Conservation (phyloP, 2,888 invertebrate genomes). For the Apantesis nais region DNA sequence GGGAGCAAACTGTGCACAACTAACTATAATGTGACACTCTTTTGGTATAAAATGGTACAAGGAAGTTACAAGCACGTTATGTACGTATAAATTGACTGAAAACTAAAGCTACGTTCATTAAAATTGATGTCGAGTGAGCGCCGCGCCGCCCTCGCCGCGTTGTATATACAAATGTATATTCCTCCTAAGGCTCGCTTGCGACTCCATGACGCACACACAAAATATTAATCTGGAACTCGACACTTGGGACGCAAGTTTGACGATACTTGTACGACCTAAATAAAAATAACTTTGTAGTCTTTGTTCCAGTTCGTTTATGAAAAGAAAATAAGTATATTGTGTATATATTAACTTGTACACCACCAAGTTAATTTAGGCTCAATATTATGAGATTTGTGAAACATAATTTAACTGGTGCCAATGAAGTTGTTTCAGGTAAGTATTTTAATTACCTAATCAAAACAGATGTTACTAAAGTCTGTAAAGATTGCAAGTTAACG, state of each 20-base stretch:
- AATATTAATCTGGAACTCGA: slow-evolving; percentile 72
- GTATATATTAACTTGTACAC: slow-evolving; percentile 33
- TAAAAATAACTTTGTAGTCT: slow-evolving; percentile 67
- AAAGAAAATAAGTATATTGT: slow-evolving; percentile 61
- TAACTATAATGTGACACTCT: slow-evolving; percentile 8
- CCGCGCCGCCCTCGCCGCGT: slow-evolving; percentile 11
- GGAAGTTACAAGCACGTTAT: not conserved
- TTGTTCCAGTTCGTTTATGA: slow-evolving; percentile 67
- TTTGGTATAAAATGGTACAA: slow-evolving; percentile 6
- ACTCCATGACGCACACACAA: slow-evolving; percentile 49
- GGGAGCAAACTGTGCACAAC: slow-evolving; percentile 36
- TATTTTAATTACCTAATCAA: not conserved
- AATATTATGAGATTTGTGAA: not conserved
- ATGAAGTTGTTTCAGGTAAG: not conserved
- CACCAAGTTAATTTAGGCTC: slow-evolving; percentile 19
- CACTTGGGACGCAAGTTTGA: slow-evolving; percentile 58
- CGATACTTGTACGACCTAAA: slow-evolving; percentile 66
- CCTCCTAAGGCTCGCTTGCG: slow-evolving; percentile 33
- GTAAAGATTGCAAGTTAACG: not conserved
- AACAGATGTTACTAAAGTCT: not conserved
- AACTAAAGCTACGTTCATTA: not conserved
- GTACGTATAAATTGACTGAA: not conserved
- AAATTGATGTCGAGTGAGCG: slow-evolving; percentile 7
- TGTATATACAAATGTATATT: slow-evolving; percentile 36
- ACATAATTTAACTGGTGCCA: not conserved